These are phyloP conservation scores for Percopsis transmontana DNA, from an alignment of 2,113 vertebrate species.

Conservation along the genomic window DNA sequence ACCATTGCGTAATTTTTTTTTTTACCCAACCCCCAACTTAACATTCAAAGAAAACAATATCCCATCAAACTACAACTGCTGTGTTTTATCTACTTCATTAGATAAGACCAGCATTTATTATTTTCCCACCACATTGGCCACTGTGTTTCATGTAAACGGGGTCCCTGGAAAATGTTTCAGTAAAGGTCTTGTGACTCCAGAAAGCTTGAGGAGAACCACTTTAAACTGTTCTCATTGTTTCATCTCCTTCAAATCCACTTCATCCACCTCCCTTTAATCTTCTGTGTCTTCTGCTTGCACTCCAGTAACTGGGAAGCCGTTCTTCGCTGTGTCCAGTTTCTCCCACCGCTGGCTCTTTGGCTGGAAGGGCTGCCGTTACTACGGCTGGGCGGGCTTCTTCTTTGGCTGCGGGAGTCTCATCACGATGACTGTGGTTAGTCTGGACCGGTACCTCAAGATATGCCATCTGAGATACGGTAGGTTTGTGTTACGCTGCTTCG, in stretches of 20 bases:
- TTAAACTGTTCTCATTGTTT: neutral
- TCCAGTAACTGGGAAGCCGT: conserved; percentile 91
- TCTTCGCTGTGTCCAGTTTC: conserved; percentile 91
- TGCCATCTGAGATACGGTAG: conserved; percentile 91
- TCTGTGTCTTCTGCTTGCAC: conserved; percentile 16
- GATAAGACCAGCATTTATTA: no score
- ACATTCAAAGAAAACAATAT: no score
- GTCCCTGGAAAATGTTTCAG: no score
- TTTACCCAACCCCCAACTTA: no score
- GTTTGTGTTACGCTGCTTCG: conserved; percentile 9
- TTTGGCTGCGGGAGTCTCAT: conserved; percentile 94
- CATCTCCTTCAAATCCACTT: neutral
- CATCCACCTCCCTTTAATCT: neutral
- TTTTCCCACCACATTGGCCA: no score
- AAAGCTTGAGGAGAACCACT: no score
- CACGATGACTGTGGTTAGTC: conserved; percentile 93
- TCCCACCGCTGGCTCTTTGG: conserved; percentile 94
- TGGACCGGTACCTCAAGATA: conserved; percentile 95
- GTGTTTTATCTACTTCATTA: no score
- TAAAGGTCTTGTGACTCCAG: no score
- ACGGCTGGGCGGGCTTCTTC: conserved; percentile 95
- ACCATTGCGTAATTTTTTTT: no score
- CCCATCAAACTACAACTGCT: no score
- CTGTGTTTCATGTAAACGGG: no score
- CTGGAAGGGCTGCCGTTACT: conserved; percentile 90